These are phyloP conservation scores for Nasonia oneida DNA, from an alignment of 2,888 invertebrate genomes.

Conservation along the genomic window DNA sequence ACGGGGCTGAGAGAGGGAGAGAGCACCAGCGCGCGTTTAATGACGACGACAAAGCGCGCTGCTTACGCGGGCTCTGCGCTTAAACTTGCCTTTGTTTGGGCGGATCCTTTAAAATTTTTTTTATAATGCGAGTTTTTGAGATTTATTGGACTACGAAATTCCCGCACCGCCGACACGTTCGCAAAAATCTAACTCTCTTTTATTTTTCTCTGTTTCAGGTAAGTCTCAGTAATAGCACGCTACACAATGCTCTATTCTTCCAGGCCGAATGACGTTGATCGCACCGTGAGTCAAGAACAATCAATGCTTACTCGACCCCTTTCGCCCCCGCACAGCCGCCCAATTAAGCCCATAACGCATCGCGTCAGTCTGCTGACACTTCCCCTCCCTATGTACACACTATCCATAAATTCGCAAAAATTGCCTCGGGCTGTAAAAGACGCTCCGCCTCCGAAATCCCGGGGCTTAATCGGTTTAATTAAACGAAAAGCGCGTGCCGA, in stretches of 20 bases:
- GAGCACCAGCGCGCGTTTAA: slow-evolving; percentile 11
- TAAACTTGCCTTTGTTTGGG: neutral
- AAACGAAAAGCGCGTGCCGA: slow-evolving; percentile 61
- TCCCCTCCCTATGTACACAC: neutral
- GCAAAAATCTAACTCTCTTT: neutral
- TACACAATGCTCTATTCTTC: neutral
- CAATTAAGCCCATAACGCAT: slow-evolving; percentile 4
- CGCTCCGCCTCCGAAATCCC: slow-evolving; percentile 27
- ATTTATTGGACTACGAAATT: too few species aligned
- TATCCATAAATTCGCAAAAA: neutral
- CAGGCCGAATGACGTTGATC: too few species aligned
- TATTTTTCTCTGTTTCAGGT: slow-evolving; percentile 52
- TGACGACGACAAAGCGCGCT: slow-evolving; percentile 36
- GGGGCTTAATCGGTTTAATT: slow-evolving; percentile 70
- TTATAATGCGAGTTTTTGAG: too few species aligned
- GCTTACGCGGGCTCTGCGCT: neutral
- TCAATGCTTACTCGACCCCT: neutral
- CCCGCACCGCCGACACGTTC: neutral
- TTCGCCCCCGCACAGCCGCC: neutral
- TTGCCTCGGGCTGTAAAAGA: slow-evolving; percentile 27
- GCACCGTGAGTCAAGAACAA: slow-evolving; percentile 25
- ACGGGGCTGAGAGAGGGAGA: neutral
- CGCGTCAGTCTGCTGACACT: neutral
- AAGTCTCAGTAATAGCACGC: slow-evolving; percentile 27
- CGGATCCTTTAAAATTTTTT: neutral